Conservation (phyloP, 1,140 invertebrate species). For the Helicoverpa zea region DNA sequence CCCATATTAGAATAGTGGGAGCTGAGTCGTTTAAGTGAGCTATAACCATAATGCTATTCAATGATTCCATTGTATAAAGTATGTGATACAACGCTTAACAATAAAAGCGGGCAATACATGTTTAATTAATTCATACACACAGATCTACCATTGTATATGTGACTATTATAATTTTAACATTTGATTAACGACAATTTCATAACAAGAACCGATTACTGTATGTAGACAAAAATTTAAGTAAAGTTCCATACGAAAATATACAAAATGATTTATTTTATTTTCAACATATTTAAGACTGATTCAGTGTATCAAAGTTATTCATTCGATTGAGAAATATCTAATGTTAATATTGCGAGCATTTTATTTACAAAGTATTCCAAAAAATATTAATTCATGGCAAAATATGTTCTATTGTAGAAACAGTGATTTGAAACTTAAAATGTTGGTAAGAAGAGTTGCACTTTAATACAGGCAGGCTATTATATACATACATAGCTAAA, state of each 20-base stretch:
- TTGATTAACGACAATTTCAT: slow-evolving; percentile 31
- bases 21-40: no score
- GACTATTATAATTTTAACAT: slow-evolving; percentile 27
- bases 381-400: no score
- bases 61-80: not conserved
- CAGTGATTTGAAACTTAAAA: no score
- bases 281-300: not conserved
- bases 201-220: slow-evolving; percentile 21
- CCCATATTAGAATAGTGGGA: no score
- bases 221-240: slow-evolving; percentile 6
- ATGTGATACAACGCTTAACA: not conserved
- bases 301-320: not conserved
- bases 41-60: not conserved
- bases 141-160: not conserved
- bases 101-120: not conserved
- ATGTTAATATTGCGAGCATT: slow-evolving; percentile 18
- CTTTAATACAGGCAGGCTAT: no score
- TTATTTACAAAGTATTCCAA: slow-evolving; percentile 23
- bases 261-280: slow-evolving; percentile 19
- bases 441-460: no score
- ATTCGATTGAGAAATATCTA: slow-evolving; percentile 3
- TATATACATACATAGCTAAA: no score
- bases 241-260: slow-evolving; percentile 31
- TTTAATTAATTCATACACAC: not conserved
- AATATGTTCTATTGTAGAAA: no score